Evolutionary conservation across 2,113 vertebrate genomes (phyloP).

Genomic region (Calyptommatus sinebrachiatus): DNA sequence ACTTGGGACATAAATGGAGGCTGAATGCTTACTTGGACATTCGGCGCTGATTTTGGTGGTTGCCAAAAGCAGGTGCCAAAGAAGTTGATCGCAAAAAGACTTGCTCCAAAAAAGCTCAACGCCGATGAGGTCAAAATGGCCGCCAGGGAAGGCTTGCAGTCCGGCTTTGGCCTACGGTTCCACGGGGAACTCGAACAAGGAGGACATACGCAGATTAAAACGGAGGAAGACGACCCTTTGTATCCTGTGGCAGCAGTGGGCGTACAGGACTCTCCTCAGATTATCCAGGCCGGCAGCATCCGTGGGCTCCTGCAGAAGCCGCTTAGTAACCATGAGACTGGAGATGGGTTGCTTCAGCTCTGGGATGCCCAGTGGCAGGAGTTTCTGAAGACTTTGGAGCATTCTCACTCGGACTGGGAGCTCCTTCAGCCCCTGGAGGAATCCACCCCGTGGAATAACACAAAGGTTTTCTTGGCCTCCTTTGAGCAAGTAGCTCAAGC

Average conservation of each 20-base stretch:
- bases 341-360: not conserved
- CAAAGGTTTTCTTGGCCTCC: constrained; percentile 17
- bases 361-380: constrained; percentile 30
- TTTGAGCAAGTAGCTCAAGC: constrained; percentile 25
- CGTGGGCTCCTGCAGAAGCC: constrained; percentile 1
- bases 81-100: no score
- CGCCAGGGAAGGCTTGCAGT: not conserved
- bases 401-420: constrained; percentile 2
- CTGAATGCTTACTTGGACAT: not conserved
- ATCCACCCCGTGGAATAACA: constrained; percentile 6
- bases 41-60: no score
- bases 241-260: not conserved
- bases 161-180: constrained; percentile 22
- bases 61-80: no score
- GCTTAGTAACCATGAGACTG: not conserved
- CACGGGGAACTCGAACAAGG: constrained; percentile 19
- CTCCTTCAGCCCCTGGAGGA: not conserved
- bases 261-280: not conserved
- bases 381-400: constrained; percentile 15
- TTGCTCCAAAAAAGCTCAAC: not conserved
- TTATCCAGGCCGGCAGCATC: not conserved
- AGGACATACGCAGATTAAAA: constrained; percentile 3
- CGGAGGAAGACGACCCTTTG: not conserved
- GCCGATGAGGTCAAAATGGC: constrained; percentile 24
- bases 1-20: no score